phyloP scores from a whole-genome alignment of 2,888 invertebrate species.

The Epinotia brunnichana region DNA sequence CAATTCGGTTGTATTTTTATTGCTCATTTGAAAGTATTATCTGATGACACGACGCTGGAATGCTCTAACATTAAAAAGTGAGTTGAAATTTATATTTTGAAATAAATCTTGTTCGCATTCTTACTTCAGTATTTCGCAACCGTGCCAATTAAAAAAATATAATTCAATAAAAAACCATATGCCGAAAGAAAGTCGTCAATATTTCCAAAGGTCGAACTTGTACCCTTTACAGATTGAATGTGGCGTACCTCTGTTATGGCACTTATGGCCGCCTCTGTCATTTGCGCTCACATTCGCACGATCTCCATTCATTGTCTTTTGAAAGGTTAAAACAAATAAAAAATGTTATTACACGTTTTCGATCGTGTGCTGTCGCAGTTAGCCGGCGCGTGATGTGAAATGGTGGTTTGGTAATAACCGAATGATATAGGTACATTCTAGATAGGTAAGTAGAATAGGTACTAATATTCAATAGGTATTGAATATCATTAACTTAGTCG shows the following conservation, averaged over 20 bases:
- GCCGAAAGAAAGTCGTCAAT: constrained; percentile 7
- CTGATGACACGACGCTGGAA: no score
- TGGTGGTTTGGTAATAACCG: constrained; percentile 51
- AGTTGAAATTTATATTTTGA: no score
- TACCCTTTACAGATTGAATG: constrained; percentile 26
- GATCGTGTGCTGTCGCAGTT: constrained; percentile 49
- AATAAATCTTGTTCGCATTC: no score
- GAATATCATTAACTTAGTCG: no score
- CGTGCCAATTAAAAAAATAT: neutral
- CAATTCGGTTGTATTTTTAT: neutral
- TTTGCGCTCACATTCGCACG: constrained; percentile 46
- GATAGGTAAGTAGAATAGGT: no score
- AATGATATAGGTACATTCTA: constrained; percentile 41
- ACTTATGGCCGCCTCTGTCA: constrained; percentile 31
- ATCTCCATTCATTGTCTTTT: constrained; percentile 50
- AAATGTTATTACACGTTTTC: constrained; percentile 51
- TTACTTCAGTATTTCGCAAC: neutral
- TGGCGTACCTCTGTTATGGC: constrained; percentile 1
- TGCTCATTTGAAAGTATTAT: neutral
- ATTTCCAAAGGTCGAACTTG: constrained; percentile 3
- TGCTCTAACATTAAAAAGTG: no score
- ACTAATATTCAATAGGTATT: no score
- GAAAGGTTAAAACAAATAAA: constrained; percentile 55
- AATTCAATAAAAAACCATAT: neutral
- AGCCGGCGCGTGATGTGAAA: constrained; percentile 51